phyloP scores from a whole-genome alignment of 1,140 invertebrate genomes.

The Pseudachorutes palmiensis region DNA sequence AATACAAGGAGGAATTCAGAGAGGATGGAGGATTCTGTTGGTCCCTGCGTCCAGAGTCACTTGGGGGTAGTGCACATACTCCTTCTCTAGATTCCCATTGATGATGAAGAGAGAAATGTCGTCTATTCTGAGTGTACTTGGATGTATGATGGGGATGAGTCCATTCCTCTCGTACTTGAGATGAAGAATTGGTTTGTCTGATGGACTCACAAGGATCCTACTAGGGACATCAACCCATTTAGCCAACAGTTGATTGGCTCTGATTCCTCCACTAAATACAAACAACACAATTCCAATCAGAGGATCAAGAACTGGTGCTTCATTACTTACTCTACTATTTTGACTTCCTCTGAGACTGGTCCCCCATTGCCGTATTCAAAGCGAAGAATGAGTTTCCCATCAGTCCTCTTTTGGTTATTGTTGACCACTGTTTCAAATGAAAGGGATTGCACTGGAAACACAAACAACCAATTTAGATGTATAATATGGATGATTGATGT shows the following conservation, averaged over 20 bases:
- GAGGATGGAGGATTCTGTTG: no score
- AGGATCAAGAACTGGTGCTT: not conserved
- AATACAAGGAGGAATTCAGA: no score
- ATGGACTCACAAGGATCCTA: not conserved
- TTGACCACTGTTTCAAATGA: slow-evolving; percentile 19
- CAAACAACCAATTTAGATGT: not conserved
- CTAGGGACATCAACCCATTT: slow-evolving; percentile 30
- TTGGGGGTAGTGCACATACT: slow-evolving; percentile 17
- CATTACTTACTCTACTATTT: slow-evolving; percentile 19
- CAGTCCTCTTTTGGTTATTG: slow-evolving; percentile 17
- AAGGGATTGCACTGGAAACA: slow-evolving; percentile 18
- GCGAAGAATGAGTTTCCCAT: slow-evolving; percentile 15
- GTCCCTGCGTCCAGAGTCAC: slow-evolving; percentile 12
- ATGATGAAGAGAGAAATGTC: slow-evolving; percentile 21
- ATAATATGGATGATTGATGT: not conserved
- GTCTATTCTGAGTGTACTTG: slow-evolving; percentile 15
- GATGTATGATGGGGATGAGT: slow-evolving; percentile 21
- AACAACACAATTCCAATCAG: no score
- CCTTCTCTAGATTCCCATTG: slow-evolving; percentile 12
- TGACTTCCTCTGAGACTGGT: slow-evolving; percentile 1
- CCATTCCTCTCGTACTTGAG: slow-evolving; percentile 24
- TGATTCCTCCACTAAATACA: slow-evolving; percentile 20
- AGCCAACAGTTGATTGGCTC: slow-evolving; percentile 17
- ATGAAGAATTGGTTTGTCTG: slow-evolving; percentile 17
- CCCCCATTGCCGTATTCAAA: slow-evolving; percentile 17